phyloP scores from a whole-genome alignment of 2,113 vertebrate genomes.

The Uropsilus gracilis region DNA sequence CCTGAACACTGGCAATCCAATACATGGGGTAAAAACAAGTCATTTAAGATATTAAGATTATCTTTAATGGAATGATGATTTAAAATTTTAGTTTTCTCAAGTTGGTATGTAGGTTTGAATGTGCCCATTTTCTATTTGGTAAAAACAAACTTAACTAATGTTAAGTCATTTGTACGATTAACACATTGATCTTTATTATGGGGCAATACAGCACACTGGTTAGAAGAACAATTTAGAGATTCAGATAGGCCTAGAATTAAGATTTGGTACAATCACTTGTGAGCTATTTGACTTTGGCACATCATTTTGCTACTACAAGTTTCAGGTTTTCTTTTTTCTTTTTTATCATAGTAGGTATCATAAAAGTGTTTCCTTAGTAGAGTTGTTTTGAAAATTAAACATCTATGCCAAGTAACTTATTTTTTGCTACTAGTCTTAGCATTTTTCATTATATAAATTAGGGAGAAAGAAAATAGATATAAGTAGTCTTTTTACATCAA shows the following conservation, averaged over 20 bases:
- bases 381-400: neutral
- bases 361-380: neutral
- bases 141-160: slow-evolving; percentile 18
- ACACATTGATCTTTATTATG: neutral
- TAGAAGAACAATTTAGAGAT: neutral
- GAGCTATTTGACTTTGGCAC: neutral
- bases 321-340: too few relatives aligned
- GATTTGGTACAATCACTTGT: neutral
- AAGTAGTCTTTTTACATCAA: neutral
- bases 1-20: slow-evolving; percentile 31
- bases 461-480: neutral
- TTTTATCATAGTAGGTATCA: neutral
- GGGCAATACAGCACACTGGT: neutral
- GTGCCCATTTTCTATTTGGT: neutral
- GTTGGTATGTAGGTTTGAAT: neutral
- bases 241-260: neutral
- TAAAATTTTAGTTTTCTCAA: neutral
- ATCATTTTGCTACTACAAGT: neutral
- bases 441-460: neutral
- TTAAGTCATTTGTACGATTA: neutral
- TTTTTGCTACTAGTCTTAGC: neutral
- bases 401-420: neutral
- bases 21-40: slow-evolving; percentile 35
- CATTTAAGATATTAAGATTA: slow-evolving; percentile 19
- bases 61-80: neutral